These are phyloP conservation scores for Ailuropoda melanoleuca DNA, from an alignment of 2,113 vertebrate genomes.

Conservation along the genomic window DNA sequence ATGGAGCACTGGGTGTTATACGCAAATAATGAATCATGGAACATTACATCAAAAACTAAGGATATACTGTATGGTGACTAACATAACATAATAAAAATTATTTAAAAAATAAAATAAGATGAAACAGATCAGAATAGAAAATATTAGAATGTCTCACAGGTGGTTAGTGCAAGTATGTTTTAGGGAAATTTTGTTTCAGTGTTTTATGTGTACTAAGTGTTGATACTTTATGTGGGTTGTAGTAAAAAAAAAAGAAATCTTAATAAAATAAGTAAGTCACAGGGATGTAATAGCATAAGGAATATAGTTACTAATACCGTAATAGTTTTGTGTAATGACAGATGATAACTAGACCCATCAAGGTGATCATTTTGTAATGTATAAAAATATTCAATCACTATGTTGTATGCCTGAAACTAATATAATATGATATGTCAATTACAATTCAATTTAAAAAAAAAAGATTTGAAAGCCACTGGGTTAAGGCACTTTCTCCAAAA, in stretches of 20 bases:
- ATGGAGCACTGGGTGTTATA: no score
- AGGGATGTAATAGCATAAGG: background rate
- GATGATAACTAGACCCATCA: background rate
- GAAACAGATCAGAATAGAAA: background rate
- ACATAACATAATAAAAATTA: no score
- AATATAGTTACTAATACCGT: background rate
- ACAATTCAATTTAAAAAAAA: background rate
- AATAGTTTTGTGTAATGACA: background rate
- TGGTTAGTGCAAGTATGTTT: background rate
- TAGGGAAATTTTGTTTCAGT: background rate
- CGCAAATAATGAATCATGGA: no score
- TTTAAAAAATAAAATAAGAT: background rate
- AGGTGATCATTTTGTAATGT: background rate
- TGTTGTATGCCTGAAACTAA: background rate
- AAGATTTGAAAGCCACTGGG: background rate
- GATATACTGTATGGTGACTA: no score
- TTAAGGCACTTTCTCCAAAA: background rate
- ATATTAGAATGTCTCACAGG: background rate
- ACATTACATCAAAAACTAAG: no score
- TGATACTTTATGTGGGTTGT: background rate
- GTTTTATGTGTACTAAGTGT: background rate
- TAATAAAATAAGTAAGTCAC: background rate
- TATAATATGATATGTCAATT: background rate
- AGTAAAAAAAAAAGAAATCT: background rate
- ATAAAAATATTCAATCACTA: background rate